Percentiles rank a stretch among this genome's conserved stretches.
phyloP scores from a whole-genome alignment of 2,113 vertebrate genomes.

The Stomatorhinus ivindoensis region DNA sequence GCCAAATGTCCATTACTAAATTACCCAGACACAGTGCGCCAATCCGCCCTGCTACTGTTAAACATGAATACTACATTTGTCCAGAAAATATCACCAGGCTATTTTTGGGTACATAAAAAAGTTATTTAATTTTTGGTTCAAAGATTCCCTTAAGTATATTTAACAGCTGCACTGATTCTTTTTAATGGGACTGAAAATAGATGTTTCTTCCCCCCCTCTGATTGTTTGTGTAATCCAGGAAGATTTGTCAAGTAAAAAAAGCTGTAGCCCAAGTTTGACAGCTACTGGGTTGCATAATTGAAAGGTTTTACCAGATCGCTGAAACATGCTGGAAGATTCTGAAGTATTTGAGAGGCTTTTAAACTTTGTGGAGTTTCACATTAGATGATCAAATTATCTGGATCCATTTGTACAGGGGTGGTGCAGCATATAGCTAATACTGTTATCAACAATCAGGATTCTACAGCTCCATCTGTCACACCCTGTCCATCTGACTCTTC shows the following conservation, averaged over 20 bases:
- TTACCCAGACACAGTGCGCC: background rate
- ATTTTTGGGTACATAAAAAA: background rate
- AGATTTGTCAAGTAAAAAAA: background rate
- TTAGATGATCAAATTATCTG: background rate
- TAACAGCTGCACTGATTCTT: background rate
- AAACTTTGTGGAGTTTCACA: background rate
- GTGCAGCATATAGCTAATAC: background rate
- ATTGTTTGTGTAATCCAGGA: background rate
- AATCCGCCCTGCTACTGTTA: background rate
- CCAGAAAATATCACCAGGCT: background rate
- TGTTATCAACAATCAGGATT: background rate
- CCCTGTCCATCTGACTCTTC: background rate
- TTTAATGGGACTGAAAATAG: background rate
- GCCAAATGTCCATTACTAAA: constrained; percentile 2
- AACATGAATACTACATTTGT: background rate
- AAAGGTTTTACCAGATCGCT: background rate
- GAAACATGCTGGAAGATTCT: background rate
- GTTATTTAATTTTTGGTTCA: background rate
- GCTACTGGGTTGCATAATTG: background rate
- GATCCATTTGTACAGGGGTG: background rate
- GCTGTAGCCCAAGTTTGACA: background rate
- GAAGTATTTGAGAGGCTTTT: background rate
- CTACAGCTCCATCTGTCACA: background rate
- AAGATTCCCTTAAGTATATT: background rate
- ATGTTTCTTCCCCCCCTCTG: background rate